These are phyloP conservation scores for Macrobrachium rosenbergii DNA, from an alignment of 1,140 invertebrate species.

Conservation along the genomic window DNA sequence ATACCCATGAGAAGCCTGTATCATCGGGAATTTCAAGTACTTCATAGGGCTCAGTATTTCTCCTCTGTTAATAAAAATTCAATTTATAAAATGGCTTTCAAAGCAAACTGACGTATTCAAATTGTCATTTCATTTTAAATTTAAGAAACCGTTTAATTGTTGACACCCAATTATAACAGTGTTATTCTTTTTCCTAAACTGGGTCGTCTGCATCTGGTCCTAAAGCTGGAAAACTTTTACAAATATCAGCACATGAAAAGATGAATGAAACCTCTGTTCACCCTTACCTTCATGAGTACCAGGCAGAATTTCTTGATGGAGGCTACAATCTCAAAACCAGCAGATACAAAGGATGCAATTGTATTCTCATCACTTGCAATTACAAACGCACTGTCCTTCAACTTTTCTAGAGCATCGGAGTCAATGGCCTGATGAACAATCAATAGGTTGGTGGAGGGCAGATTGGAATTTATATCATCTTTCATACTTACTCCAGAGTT, in stretches of 20 bases:
- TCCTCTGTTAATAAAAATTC: not conserved
- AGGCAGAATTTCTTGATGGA: too few relatives aligned
- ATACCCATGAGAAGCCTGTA: constrained; percentile 49
- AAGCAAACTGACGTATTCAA: not conserved
- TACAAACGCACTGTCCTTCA: not conserved
- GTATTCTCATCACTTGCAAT: not conserved
- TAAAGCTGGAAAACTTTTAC: not conserved
- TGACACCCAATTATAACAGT: too few relatives aligned
- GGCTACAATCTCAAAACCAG: too few relatives aligned
- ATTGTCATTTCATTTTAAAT: too few relatives aligned
- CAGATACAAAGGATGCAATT: not conserved
- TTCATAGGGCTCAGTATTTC: not conserved
- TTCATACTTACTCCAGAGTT: too few relatives aligned
- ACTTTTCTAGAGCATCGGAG: too few relatives aligned
- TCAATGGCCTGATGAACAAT: too few relatives aligned
- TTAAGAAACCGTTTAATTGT: too few relatives aligned
- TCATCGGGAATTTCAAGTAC: constrained; percentile 30
- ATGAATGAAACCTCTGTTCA: not conserved
- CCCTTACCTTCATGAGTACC: not conserved
- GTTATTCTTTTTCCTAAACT: too few relatives aligned
- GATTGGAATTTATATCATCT: too few relatives aligned
- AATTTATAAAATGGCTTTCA: not conserved
- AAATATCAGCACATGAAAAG: not conserved
- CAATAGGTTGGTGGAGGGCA: too few relatives aligned
- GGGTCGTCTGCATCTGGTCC: not conserved